These are phyloP conservation scores for Luidia sarsii DNA, from an alignment of 53 echinoderm and acorn worm species.

Conservation along the genomic window DNA sequence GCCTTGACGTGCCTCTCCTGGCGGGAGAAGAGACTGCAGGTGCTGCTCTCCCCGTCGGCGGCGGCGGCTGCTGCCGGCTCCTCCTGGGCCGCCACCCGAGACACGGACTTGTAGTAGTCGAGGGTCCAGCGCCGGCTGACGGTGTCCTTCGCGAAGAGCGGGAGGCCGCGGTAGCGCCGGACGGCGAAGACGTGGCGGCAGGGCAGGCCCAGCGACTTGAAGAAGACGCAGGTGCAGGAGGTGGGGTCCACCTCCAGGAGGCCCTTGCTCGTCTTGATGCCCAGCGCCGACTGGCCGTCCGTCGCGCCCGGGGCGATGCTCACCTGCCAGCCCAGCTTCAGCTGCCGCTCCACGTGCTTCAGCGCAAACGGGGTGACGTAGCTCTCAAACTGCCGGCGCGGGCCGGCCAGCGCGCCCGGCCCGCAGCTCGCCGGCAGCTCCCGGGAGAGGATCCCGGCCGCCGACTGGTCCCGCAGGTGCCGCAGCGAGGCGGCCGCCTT, in stretches of 20 bases:
- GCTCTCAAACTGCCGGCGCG: background rate
- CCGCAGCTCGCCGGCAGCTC: background rate
- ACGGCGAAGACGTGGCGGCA: slow-evolving; percentile 33
- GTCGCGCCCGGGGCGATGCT: background rate
- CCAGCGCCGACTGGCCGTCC: background rate
- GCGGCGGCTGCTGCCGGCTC: background rate
- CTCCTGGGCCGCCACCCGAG: background rate
- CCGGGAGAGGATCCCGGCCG: background rate
- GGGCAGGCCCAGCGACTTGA: background rate
- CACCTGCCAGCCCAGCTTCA: background rate
- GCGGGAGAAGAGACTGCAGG: background rate
- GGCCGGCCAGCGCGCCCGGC: background rate
- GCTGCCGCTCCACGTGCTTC: background rate
- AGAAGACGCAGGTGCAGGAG: slow-evolving; percentile 2
- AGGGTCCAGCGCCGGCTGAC: slow-evolving; percentile 1
- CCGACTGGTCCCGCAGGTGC: background rate
- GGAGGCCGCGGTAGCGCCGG: background rate
- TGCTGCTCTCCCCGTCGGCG: too few relatives aligned
- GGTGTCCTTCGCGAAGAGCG: background rate
- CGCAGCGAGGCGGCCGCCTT: background rate
- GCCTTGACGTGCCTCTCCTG: background rate
- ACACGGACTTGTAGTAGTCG: slow-evolving; percentile 14
- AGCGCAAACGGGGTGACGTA: slow-evolving; percentile 1
- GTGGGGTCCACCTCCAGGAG: background rate
- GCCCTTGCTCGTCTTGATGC: background rate